Conservation (phyloP, 1,140 invertebrate species). For the Calephelis virginiensis region DNA sequence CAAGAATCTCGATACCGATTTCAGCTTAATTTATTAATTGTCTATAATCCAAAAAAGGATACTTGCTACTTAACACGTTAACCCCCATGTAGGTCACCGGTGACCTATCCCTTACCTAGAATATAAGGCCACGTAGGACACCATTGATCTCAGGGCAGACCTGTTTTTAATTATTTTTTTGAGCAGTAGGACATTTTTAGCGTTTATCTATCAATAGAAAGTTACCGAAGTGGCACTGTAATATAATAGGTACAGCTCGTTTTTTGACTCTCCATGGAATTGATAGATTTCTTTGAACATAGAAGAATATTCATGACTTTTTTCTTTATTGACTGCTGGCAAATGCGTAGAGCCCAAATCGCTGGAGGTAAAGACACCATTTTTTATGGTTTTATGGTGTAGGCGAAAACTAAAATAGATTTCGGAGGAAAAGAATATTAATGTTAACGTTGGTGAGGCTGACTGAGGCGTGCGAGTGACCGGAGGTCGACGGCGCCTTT, state of each 20-base stretch:
- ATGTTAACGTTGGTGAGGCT: too few species aligned
- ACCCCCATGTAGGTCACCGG: neutral
- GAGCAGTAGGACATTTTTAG: neutral
- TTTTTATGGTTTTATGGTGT: constrained; percentile 1
- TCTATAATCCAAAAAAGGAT: too few species aligned
- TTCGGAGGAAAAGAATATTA: constrained; percentile 9
- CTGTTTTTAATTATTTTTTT: neutral
- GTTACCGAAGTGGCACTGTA: too few species aligned
- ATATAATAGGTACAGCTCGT: too few species aligned
- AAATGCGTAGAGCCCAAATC: neutral
- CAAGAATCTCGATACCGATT: too few species aligned
- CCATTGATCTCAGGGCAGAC: neutral
- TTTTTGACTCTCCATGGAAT: neutral
- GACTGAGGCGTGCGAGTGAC: too few species aligned
- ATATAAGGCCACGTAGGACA: neutral
- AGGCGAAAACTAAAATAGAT: constrained; percentile 5
- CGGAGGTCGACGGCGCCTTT: too few species aligned
- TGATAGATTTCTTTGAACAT: neutral
- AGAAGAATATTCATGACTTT: neutral
- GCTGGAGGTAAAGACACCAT: neutral
- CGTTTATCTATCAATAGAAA: too few species aligned
- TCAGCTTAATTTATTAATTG: too few species aligned
- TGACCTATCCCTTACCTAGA: neutral
- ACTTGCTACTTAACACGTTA: neutral
- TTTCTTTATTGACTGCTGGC: neutral